These are phyloP conservation scores for Halichoeres trimaculatus DNA, from an alignment of 2,113 vertebrate species.

Conservation along the genomic window DNA sequence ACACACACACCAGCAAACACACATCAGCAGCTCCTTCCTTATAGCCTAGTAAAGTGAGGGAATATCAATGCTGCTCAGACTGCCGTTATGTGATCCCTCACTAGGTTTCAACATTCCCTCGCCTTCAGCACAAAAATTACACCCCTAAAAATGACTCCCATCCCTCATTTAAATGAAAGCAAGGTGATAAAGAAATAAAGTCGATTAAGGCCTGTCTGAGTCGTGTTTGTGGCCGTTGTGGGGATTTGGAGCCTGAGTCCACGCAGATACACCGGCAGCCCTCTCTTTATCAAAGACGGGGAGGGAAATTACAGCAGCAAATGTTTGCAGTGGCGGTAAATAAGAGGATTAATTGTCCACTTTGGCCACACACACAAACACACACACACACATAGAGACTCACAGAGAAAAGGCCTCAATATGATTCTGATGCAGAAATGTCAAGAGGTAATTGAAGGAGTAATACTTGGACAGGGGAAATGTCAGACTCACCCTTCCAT, in stretches of 20 bases:
- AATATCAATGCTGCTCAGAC: conserved; percentile 63
- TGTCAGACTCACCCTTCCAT: conserved; percentile 62
- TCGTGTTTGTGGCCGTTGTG: conserved; percentile 35
- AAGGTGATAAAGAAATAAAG: conserved; percentile 55
- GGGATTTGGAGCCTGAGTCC: conserved; percentile 58
- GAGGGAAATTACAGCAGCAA: conserved; percentile 46
- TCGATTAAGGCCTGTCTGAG: conserved; percentile 46
- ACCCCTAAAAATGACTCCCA: not conserved
- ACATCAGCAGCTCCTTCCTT: conserved; percentile 30
- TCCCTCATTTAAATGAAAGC: conserved; percentile 48
- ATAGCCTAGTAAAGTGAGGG: conserved; percentile 55
- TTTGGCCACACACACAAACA: conserved; percentile 14
- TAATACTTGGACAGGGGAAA: conserved; percentile 67
- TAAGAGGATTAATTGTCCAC: conserved; percentile 64
- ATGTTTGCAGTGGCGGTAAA: conserved; percentile 69
- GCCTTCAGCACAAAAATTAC: conserved; percentile 3
- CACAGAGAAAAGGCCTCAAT: conserved; percentile 59
- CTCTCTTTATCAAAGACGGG: conserved; percentile 33
- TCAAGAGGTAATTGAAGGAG: conserved; percentile 73
- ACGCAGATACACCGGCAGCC: conserved; percentile 29
- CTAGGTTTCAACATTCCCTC: conserved; percentile 54
- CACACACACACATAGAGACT: conserved; percentile 12
- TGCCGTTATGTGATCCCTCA: conserved; percentile 62
- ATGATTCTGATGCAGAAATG: conserved; percentile 66
- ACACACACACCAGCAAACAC: conserved; percentile 28